Conservation (phyloP, 2,797 vertebrate genomes). For the Spinus olivaceus region DNA sequence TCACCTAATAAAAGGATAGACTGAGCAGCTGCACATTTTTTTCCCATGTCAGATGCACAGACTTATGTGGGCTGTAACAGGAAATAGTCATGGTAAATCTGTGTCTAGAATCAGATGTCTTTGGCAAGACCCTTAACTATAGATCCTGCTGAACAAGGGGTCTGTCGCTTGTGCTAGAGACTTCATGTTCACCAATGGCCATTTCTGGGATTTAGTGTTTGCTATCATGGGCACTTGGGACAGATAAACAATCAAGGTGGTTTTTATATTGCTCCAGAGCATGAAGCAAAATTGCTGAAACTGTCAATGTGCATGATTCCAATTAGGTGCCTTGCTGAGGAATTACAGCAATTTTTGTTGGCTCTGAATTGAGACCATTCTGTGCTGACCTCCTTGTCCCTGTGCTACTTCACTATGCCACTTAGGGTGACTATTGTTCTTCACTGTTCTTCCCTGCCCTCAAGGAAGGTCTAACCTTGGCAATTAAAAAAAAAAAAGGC, state of each 20-base stretch:
- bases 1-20: background rate
- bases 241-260: background rate
- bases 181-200: background rate
- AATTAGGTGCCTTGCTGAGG: background rate
- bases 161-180: background rate
- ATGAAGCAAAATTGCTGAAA: background rate
- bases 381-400: background rate
- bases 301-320: background rate
- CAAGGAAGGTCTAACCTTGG: background rate
- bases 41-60: background rate
- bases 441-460: background rate
- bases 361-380: background rate
- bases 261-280: background rate
- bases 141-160: background rate
- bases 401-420: background rate
- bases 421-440: background rate
- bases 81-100: background rate
- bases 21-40: background rate
- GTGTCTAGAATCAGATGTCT: background rate
- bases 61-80: background rate
- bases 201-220: background rate
- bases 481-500: background rate
- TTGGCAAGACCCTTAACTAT: background rate
- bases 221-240: background rate
- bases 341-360: constrained; percentile 2